phyloP scores from a whole-genome alignment of 2,113 vertebrate species.

The Notechis scutatus region DNA sequence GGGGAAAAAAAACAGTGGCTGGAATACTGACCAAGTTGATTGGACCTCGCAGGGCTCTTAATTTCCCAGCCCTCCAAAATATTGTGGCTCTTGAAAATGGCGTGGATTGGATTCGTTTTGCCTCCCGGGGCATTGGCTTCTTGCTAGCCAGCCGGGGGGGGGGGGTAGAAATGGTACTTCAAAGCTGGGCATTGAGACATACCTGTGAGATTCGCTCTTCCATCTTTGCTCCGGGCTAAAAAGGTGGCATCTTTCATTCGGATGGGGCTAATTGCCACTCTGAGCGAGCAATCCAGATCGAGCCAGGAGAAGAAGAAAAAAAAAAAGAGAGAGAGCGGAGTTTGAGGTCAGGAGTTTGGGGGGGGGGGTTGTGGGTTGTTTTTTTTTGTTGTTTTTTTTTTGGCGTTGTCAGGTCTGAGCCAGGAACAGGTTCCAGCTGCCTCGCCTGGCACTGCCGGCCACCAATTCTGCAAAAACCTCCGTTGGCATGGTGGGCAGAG shows the following conservation, averaged over 20 bases:
- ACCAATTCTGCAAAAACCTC: constrained; percentile 7
- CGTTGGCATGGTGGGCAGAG: background rate
- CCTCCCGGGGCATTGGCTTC: background rate
- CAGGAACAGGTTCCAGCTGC: background rate
- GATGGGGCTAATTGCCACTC: too few relatives aligned
- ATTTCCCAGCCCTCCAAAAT: background rate
- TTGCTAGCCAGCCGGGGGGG: background rate
- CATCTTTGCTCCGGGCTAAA: background rate
- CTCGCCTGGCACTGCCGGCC: background rate
- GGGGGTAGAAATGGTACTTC: background rate
- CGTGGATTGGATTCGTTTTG: background rate
- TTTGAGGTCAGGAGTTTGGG: background rate
- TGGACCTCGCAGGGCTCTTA: background rate
- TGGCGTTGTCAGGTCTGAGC: background rate
- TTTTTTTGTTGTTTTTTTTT: too few relatives aligned
- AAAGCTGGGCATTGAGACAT: background rate
- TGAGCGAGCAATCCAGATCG: background rate
- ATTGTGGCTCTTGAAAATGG: background rate
- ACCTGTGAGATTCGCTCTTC: background rate
- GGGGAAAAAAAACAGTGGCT: background rate
- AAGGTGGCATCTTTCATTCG: background rate
- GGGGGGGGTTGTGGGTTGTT: too few relatives aligned
- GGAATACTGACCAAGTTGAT: background rate
- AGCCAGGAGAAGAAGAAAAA: background rate
- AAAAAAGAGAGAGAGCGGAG: background rate